A percentile compares a stretch with the other conserved stretches of the same genome.
Conservation (phyloP, 2,888 invertebrate species). For the Rambutsinella grinnellia region DNA sequence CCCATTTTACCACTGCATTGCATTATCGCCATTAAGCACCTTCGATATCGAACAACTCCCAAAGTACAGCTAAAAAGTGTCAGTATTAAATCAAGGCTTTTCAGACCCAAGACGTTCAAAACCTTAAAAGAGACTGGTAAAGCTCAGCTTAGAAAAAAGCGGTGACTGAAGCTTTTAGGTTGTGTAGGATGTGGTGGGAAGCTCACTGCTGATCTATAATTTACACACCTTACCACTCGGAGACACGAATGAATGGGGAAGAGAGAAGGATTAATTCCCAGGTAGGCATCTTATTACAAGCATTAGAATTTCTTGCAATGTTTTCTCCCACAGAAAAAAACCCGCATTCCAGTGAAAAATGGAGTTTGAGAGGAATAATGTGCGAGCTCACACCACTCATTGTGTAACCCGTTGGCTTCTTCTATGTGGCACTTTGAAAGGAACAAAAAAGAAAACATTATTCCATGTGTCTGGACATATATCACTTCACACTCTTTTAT, state of each 20-base stretch:
- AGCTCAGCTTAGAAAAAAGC: no score
- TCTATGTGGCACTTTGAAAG: background rate
- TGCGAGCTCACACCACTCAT: background rate
- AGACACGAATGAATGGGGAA: slow-evolving; percentile 1
- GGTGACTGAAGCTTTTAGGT: background rate
- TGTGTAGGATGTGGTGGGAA: background rate
- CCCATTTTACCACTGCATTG: background rate
- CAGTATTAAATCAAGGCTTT: slow-evolving; percentile 7
- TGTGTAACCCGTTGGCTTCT: background rate
- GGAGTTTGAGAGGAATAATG: background rate
- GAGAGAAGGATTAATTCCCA: slow-evolving; percentile 2
- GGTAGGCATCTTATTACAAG: background rate
- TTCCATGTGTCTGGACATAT: slow-evolving; percentile 14
- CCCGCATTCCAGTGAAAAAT: no score
- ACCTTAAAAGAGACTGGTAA: background rate
- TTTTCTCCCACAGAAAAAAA: no score
- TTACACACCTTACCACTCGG: background rate
- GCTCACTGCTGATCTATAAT: slow-evolving; percentile 4
- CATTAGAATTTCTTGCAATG: slow-evolving; percentile 11
- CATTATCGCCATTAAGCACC: background rate
- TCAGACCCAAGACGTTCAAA: background rate
- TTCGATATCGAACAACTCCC: background rate
- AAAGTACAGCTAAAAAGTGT: background rate
- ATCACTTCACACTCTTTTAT: slow-evolving; percentile 1
- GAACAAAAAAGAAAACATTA: slow-evolving; percentile 17